phyloP scores from a whole-genome alignment of 2,113 vertebrate species.

The Mixornis gularis region DNA sequence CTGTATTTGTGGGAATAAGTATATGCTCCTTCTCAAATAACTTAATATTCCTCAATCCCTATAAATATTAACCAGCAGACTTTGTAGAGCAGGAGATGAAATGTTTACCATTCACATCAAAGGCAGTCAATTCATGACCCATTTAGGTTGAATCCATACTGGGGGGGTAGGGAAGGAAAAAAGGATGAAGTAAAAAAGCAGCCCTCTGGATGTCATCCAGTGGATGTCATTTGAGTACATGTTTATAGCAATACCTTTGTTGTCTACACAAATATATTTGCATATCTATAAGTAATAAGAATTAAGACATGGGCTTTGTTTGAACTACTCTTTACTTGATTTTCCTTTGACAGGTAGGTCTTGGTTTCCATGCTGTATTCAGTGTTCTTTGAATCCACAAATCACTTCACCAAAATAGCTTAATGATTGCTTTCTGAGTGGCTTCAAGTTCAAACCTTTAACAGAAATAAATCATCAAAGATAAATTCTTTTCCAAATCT shows the following conservation, averaged over 20 bases:
- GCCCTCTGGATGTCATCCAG: neutral
- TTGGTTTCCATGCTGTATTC: neutral
- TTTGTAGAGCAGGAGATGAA: neutral
- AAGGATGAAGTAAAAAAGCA: neutral
- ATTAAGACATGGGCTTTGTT: neutral
- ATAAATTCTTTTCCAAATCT: neutral
- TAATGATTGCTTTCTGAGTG: neutral
- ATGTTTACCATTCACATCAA: conserved; percentile 18
- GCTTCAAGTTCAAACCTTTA: neutral
- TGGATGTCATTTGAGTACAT: neutral
- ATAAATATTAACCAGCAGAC: conserved; percentile 3
- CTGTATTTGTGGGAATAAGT: neutral
- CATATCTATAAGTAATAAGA: neutral
- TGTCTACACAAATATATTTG: neutral
- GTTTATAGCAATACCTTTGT: neutral
- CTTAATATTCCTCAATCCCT: neutral
- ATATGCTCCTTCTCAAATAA: neutral
- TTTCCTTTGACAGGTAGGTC: neutral
- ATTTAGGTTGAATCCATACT: neutral
- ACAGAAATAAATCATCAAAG: neutral
- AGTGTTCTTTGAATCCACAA: neutral
- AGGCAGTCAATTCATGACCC: conserved; percentile 6
- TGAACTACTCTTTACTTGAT: neutral
- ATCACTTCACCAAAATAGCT: neutral
- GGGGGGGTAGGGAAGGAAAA: neutral